A percentile compares a stretch with the other conserved stretches of the same genome.
Evolutionary conservation across 2,888 invertebrate species (phyloP).

Genomic region (Xestia sexstrigata): DNA sequence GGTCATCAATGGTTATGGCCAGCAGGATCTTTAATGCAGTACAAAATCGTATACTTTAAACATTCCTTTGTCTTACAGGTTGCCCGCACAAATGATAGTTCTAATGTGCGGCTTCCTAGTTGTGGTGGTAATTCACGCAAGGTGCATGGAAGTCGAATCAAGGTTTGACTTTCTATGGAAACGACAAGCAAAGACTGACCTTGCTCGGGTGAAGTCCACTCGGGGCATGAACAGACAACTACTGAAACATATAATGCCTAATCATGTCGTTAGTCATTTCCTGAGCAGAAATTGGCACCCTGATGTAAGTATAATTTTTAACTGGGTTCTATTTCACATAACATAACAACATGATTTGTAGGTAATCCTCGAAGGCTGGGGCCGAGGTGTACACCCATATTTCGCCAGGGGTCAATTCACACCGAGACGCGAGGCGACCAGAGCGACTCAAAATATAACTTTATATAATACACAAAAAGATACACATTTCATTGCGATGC

Average conservation of each 20-base stretch:
- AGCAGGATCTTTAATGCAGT: neutral
- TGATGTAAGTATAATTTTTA: constrained; percentile 90
- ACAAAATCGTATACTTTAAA: neutral
- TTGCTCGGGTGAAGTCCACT: constrained; percentile 97
- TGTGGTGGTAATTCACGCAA: constrained; percentile 97
- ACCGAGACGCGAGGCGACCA: too few species aligned
- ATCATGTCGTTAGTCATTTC: constrained; percentile 98
- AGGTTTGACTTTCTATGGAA: constrained; percentile 99
- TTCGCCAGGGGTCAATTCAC: too few species aligned
- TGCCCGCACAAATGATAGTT: constrained; percentile 94
- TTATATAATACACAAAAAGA: too few species aligned
- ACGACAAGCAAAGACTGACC: constrained; percentile 97
- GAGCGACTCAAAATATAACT: too few species aligned
- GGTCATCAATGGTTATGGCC: neutral
- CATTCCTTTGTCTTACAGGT: constrained; percentile 74
- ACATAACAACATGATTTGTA: too few species aligned
- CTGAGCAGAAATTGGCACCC: constrained; percentile 95
- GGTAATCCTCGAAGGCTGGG: too few species aligned
- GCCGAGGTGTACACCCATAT: too few species aligned
- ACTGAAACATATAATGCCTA: constrained; percentile 98
- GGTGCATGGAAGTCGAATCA: constrained; percentile 97
- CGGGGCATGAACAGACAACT: constrained; percentile 96
- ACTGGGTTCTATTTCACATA: neutral
- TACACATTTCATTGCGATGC: too few species aligned
- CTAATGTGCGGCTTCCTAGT: constrained; percentile 95